Evolutionary conservation across 2,113 vertebrate species (phyloP).

Genomic region (Xiphophorus hellerii): DNA sequence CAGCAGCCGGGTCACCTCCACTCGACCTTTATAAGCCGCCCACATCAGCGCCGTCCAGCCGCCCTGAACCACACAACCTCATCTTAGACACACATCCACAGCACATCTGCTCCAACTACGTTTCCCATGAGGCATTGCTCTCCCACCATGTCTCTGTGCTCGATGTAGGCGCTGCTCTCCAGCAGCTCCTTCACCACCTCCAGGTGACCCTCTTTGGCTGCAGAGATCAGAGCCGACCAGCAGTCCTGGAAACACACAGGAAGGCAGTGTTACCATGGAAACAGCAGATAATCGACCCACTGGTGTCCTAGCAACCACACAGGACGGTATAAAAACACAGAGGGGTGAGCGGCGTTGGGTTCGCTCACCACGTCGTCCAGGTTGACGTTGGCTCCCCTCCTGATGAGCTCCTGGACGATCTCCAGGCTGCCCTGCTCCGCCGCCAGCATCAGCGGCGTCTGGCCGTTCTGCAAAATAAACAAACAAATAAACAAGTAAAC

Average conservation of each 20-base stretch:
- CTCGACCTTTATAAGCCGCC: constrained; percentile 92
- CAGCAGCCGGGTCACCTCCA: constrained; percentile 86
- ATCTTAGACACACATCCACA: not conserved
- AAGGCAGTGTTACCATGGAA: constrained; percentile 52
- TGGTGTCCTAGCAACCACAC: constrained; percentile 43
- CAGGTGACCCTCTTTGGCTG: constrained; percentile 92
- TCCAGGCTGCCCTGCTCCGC: constrained; percentile 96
- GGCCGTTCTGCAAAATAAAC: constrained; percentile 85
- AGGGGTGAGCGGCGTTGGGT: not conserved
- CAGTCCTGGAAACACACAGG: constrained; percentile 85
- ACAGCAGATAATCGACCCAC: not conserved
- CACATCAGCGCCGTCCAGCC: constrained; percentile 98
- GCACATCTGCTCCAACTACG: not conserved
- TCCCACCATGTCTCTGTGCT: constrained; percentile 95
- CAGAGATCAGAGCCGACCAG: constrained; percentile 96
- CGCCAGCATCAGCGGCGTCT: constrained; percentile 96
- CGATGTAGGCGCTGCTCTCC: constrained; percentile 86
- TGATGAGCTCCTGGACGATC: constrained; percentile 93
- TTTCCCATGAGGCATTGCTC: constrained; percentile 42
- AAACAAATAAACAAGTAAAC: not conserved
- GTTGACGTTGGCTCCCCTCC: constrained; percentile 94
- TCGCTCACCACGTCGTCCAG: constrained; percentile 91
- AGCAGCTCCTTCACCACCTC: constrained; percentile 92
- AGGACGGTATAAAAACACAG: not conserved
- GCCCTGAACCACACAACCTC: constrained; percentile 78